These are phyloP conservation scores for Neosilurus mollespiculum DNA, from an alignment of 2,797 vertebrate species.

Conservation along the genomic window DNA sequence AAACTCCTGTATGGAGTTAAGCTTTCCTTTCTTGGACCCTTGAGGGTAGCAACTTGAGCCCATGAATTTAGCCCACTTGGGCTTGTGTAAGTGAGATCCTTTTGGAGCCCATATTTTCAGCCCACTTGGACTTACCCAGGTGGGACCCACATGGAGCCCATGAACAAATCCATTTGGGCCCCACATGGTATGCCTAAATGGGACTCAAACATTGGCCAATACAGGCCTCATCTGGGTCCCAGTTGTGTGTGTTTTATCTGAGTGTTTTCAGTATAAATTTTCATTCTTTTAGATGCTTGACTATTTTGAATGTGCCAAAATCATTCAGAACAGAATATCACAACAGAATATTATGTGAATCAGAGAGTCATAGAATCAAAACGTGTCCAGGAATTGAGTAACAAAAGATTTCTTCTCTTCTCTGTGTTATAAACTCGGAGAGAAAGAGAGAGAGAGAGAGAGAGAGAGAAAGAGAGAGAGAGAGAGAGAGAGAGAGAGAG, in stretches of 20 bases:
- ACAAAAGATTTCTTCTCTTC: neutral
- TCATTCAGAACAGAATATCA: neutral
- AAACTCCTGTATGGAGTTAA: too few relatives aligned
- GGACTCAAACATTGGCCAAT: too few relatives aligned
- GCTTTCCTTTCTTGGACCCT: too few relatives aligned
- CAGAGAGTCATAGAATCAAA: neutral
- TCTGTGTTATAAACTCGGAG: neutral
- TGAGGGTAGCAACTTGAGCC: too few relatives aligned
- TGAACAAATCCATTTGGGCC: too few relatives aligned
- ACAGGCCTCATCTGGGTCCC: too few relatives aligned
- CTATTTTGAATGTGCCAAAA: neutral
- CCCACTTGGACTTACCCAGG: too few relatives aligned
- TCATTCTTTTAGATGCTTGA: neutral
- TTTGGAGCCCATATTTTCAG: too few relatives aligned
- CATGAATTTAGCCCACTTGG: too few relatives aligned
- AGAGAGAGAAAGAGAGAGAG: constrained; percentile 29
- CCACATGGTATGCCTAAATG: too few relatives aligned
- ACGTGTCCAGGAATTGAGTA: neutral
- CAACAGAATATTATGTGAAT: neutral
- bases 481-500: constrained; percentile 50
- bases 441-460: neutral
- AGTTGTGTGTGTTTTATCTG: neutral
- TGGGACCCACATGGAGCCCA: too few relatives aligned
- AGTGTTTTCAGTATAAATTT: neutral
- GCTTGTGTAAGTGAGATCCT: too few relatives aligned